These are phyloP conservation scores for Meloidogyne hapla DNA, from an alignment of 1,140 invertebrate species.

Conservation along the genomic window DNA sequence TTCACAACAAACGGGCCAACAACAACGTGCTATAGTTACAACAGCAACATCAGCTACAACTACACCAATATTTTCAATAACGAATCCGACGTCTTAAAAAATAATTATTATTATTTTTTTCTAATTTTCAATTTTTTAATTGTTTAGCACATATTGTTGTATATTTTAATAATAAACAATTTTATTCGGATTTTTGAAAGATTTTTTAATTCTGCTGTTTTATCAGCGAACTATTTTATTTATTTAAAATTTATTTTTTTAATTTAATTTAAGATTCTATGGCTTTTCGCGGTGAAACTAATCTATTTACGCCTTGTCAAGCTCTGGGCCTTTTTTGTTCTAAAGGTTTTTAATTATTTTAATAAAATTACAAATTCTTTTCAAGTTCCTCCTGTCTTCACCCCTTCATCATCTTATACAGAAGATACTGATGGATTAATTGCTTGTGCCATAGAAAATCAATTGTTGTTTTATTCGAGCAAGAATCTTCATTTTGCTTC, in stretches of 20 bases:
- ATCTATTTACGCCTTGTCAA: constrained; percentile 26
- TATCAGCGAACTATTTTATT: background rate
- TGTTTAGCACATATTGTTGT: constrained; percentile 3
- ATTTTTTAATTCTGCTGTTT: background rate
- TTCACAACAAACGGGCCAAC: background rate
- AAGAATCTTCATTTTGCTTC: background rate
- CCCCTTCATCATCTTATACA: background rate
- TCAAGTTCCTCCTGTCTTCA: background rate
- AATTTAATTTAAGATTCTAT: background rate
- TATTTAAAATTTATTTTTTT: background rate
- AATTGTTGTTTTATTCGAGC: background rate
- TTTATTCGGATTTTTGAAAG: background rate
- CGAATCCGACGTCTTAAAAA: background rate
- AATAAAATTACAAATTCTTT: background rate
- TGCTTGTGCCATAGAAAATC: constrained; percentile 2
- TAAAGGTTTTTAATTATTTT: background rate
- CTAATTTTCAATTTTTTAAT: background rate
- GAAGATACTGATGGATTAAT: background rate
- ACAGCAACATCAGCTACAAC: background rate
- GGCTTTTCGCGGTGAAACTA: constrained; percentile 15
- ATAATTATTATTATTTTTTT: background rate
- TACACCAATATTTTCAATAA: background rate
- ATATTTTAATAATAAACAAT: constrained; percentile 1
- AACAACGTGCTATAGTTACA: background rate
- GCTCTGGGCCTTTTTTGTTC: constrained; percentile 27